phyloP scores from a whole-genome alignment of 2,888 invertebrate genomes.

The Saturnia pavonia region DNA sequence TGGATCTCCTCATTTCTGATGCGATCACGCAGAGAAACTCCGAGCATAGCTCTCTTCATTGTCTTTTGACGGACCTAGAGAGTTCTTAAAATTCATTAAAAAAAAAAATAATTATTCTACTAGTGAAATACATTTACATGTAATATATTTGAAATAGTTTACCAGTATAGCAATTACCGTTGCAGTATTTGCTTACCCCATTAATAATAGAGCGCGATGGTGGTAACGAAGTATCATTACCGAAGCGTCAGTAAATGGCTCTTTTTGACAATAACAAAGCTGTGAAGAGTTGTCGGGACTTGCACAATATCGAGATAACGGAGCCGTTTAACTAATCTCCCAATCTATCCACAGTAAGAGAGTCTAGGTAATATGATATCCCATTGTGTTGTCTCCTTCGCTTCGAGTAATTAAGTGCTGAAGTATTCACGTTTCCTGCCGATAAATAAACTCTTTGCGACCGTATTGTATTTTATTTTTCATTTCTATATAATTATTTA shows the following conservation, averaged over 20 bases:
- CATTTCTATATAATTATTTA: not conserved
- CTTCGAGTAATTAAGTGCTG: conserved; percentile 60
- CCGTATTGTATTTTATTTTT: conserved; percentile 18
- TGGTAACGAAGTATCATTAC: conserved; percentile 5
- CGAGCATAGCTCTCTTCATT: too few relatives aligned
- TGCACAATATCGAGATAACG: conserved; percentile 13
- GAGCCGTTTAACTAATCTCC: conserved; percentile 15
- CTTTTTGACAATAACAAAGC: conserved; percentile 16
- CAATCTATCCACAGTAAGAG: conserved; percentile 19
- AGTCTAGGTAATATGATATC: conserved; percentile 57
- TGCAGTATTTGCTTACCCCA: not conserved
- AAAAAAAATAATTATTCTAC: too few relatives aligned
- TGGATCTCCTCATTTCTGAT: too few relatives aligned
- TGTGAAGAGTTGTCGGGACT: conserved; percentile 7
- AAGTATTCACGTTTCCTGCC: conserved; percentile 56
- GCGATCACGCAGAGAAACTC: too few relatives aligned
- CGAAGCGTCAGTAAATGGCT: conserved; percentile 10
- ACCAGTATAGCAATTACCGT: not conserved
- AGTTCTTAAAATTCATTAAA: too few relatives aligned
- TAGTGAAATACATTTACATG: too few relatives aligned
- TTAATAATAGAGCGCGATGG: not conserved
- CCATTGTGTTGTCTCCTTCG: conserved; percentile 67
- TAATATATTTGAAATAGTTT: not conserved
- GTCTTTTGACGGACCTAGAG: too few relatives aligned
- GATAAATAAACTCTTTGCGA: conserved; percentile 41